A percentile compares a stretch with the other conserved stretches of the same genome.
Conservation (phyloP, 1,140 invertebrate genomes). For the Lepidurus packardi region DNA sequence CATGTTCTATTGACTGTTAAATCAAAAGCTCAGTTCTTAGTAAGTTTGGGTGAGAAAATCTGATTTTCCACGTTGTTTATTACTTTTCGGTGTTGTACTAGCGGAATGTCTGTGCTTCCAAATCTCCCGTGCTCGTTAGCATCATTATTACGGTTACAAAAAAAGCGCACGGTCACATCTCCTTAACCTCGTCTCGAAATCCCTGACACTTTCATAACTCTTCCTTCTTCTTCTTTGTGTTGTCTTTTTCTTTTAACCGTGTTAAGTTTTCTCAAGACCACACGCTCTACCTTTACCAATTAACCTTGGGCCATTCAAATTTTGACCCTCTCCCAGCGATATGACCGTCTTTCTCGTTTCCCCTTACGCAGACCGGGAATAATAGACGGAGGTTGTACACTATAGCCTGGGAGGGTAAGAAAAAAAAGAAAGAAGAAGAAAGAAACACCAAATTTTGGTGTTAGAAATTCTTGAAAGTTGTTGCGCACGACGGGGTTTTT, state of each 20-base stretch:
- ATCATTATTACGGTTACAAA: not conserved
- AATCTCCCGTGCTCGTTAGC: slow-evolving; percentile 6
- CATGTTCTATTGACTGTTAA: not conserved
- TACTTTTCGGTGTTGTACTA: not conserved
- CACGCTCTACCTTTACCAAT: slow-evolving; percentile 2
- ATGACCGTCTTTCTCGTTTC: not conserved
- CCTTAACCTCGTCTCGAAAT: slow-evolving; percentile 23
- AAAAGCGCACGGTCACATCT: slow-evolving; percentile 29
- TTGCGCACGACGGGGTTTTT: not conserved
- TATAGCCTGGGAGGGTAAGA: slow-evolving; percentile 9
- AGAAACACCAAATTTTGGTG: not conserved
- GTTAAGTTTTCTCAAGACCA: slow-evolving; percentile 22
- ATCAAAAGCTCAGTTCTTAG: not conserved
- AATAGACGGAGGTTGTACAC: slow-evolving; percentile 8
- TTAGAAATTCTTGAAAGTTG: not conserved
- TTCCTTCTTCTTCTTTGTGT: slow-evolving; percentile 26
- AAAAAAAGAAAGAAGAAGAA: not conserved
- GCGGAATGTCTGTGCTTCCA: slow-evolving; percentile 20
- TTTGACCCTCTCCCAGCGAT: not conserved
- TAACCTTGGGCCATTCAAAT: not conserved
- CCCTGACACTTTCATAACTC: slow-evolving; percentile 22
- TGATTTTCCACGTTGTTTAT: not conserved
- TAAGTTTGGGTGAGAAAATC: not conserved
- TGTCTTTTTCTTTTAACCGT: slow-evolving; percentile 18
- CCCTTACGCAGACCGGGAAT: not conserved